phyloP scores from a whole-genome alignment of 2,113 vertebrate species.

The Notothenia rossii region DNA sequence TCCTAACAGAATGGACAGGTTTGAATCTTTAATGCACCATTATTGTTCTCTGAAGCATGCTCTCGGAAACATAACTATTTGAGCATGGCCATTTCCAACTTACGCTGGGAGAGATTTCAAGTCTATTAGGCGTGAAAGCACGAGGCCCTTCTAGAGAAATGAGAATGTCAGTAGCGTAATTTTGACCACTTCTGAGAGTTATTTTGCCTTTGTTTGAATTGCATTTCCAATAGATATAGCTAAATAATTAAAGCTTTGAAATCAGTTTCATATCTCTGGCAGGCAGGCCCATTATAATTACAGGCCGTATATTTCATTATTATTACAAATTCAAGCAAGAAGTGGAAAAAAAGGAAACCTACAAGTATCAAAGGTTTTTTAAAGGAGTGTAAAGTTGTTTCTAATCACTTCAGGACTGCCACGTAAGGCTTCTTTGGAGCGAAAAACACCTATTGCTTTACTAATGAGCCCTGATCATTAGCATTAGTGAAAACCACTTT shows the following conservation, averaged over 20 bases:
- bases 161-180: conserved; percentile 58
- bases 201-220: conserved; percentile 73
- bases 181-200: conserved; percentile 69
- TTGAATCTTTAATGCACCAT: conserved; percentile 70
- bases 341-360: conserved; percentile 12
- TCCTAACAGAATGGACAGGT: conserved; percentile 48
- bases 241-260: conserved; percentile 78
- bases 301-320: conserved; percentile 73
- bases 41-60: conserved; percentile 61
- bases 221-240: conserved; percentile 69
- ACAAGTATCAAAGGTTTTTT: conserved; percentile 27
- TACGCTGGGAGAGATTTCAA: conserved; percentile 41
- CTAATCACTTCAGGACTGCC: conserved; percentile 54
- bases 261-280: conserved; percentile 76
- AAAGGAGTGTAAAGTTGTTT: conserved; percentile 38
- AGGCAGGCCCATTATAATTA: conserved; percentile 79
- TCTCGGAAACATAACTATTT: conserved; percentile 50
- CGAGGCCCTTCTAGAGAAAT: conserved; percentile 59
- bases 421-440: conserved; percentile 56
- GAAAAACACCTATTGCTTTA: conserved; percentile 72
- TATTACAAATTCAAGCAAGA: conserved; percentile 76
- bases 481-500: conserved; percentile 76
- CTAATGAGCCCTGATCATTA: conserved; percentile 78
- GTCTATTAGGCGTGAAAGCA: conserved; percentile 60
- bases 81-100: conserved; percentile 53